Evolutionary conservation across 2,797 vertebrate genomes (phyloP).

Genomic region (Serranus cabrilla): DNA sequence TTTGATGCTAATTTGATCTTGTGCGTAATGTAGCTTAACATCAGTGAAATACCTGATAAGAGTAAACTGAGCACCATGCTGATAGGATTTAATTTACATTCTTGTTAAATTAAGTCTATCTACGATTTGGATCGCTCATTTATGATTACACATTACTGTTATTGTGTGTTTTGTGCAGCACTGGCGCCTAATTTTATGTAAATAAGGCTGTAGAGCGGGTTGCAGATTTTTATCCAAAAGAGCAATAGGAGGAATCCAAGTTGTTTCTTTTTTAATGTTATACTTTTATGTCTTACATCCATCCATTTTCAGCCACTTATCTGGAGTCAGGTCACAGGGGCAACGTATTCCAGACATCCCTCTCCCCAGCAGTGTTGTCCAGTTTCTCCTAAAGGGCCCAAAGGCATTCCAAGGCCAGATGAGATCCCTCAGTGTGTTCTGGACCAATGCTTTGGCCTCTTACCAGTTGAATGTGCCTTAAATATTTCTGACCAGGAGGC

Average conservation of each 20-base stretch:
- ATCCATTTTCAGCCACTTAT: too few relatives aligned
- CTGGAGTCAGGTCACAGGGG: too few relatives aligned
- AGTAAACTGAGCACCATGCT: constrained; percentile 5
- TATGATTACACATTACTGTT: neutral
- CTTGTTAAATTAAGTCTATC: constrained; percentile 34
- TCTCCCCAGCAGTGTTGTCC: too few relatives aligned
- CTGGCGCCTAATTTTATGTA: neutral
- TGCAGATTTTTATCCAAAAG: neutral
- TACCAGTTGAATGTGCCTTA: too few relatives aligned
- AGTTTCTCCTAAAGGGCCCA: too few relatives aligned
- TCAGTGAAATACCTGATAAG: constrained; percentile 42
- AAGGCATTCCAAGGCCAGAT: too few relatives aligned
- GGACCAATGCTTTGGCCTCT: too few relatives aligned
- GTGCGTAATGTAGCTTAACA: constrained; percentile 49
- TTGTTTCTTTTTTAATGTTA: neutral
- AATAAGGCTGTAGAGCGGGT: neutral
- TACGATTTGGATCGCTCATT: neutral
- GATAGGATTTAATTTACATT: constrained; percentile 57
- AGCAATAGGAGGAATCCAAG: neutral
- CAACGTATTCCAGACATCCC: too few relatives aligned
- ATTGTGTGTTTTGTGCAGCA: neutral
- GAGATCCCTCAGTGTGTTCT: too few relatives aligned
- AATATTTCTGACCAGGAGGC: too few relatives aligned
- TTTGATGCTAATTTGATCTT: constrained; percentile 33
- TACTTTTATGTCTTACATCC: too few relatives aligned